phyloP scores from a whole-genome alignment of 2,797 vertebrate species.

The Hippopotamyrus pictus region DNA sequence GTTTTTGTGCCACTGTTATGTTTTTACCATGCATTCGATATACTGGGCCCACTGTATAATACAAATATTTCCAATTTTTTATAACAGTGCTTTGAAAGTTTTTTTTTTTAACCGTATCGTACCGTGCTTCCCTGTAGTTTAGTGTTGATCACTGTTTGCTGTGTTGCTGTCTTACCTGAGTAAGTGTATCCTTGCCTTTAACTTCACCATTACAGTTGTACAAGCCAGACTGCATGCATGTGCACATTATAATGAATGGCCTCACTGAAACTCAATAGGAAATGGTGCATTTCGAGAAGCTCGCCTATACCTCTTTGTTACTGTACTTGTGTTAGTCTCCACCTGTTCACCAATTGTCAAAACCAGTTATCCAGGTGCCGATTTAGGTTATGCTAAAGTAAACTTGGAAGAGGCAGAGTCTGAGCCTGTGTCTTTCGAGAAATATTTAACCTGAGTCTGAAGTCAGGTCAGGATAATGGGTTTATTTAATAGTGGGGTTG shows the following conservation, averaged over 20 bases:
- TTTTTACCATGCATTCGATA: not conserved
- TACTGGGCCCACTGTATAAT: not conserved
- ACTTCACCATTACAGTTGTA: not conserved
- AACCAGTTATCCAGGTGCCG: not conserved
- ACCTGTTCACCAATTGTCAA: not conserved
- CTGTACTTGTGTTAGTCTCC: not conserved
- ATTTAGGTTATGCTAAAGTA: not conserved
- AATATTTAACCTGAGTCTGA: not conserved
- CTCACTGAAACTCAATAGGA: not conserved
- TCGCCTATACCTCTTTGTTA: not conserved
- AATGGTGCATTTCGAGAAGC: not conserved
- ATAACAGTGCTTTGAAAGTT: not conserved
- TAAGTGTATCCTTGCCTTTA: not conserved
- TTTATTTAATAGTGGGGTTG: not conserved
- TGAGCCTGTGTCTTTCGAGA: not conserved
- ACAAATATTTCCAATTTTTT: not conserved
- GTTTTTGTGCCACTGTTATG: not conserved
- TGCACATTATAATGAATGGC: not conserved
- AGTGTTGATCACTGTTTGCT: constrained; percentile 1
- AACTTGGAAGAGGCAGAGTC: not conserved
- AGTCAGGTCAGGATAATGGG: not conserved
- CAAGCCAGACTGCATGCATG: not conserved
- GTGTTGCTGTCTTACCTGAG: not conserved
- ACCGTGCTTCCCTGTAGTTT: not conserved
- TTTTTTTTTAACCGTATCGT: not conserved